A percentile compares a stretch with the other conserved stretches of the same genome.
Evolutionary conservation across 2,888 invertebrate species (phyloP).

Genomic region (Pseudoips prasinana): DNA sequence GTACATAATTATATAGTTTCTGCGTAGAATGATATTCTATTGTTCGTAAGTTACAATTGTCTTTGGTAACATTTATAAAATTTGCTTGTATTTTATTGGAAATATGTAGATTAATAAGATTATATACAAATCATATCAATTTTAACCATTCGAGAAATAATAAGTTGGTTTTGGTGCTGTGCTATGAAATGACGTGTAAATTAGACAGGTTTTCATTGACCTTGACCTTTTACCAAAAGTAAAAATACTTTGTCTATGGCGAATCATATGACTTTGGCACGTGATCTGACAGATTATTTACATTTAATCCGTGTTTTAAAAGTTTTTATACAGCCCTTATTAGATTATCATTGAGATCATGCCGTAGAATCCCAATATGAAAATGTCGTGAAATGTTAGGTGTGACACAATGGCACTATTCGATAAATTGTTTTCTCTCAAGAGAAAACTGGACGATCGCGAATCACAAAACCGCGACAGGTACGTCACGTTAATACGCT

Average conservation of each 20-base stretch:
- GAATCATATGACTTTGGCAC: slow-evolving; percentile 77
- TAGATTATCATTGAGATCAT: slow-evolving; percentile 36
- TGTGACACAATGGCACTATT: slow-evolving; percentile 86
- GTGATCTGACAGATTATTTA: slow-evolving; percentile 72
- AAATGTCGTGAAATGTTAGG: slow-evolving; percentile 55
- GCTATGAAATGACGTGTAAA: too few species aligned
- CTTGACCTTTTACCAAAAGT: slow-evolving; percentile 46
- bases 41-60: too few species aligned
- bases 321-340: slow-evolving; percentile 27
- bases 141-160: too few species aligned
- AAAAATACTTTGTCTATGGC: slow-evolving; percentile 56
- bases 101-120: too few species aligned
- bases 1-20: too few species aligned
- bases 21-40: too few species aligned
- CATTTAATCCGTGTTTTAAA: slow-evolving; percentile 44
- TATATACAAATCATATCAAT: too few species aligned
- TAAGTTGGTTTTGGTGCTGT: too few species aligned
- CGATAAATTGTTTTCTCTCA: slow-evolving; percentile 87
- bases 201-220: too few species aligned
- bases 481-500: slow-evolving; percentile 66
- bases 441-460: slow-evolving; percentile 76
- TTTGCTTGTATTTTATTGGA: too few species aligned
- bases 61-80: too few species aligned
- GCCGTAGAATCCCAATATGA: slow-evolving; percentile 39
- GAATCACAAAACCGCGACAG: slow-evolving; percentile 71